Evolutionary conservation across 2,113 vertebrate genomes (phyloP), one percentile per base, ranked within the genome.

Genomic region (Perccottus glenii): DNA sequence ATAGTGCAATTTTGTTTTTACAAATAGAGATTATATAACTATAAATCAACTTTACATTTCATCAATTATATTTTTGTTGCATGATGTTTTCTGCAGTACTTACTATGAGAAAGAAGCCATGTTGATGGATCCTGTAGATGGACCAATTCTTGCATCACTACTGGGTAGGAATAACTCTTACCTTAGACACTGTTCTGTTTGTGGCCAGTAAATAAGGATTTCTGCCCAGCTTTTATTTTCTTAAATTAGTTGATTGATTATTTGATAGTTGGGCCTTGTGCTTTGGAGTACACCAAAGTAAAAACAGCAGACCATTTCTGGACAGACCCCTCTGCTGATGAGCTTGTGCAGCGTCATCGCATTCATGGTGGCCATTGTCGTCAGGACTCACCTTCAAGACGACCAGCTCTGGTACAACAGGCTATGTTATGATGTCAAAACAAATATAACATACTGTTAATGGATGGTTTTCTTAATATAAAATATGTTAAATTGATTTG

Each of bases 231-330:
- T 16, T 9, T 8, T 38, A 4, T 33, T 10, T n/a, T 19, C 65
- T 52, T 45, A 63, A 57, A 40, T 2, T 4, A 5, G 5, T 15
- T 40, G 6, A 50, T 14, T 10, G 52, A 10, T 42, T 70, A 7
- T 75, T 52, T 75, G 19, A 0, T 89, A 98, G 97, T 99, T 78
- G 98, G 98, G 5, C 98, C 98, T 10, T 99, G 98, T 40, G 96
- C 98, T 0, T 80, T 99, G 87, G 98, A 99, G 70, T 99, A 96
- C 85, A 99, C 98, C 0, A 98, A 98, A 92, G 97, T 99, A 86
- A 99, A 99, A 92, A 99, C 98, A 0, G 95, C 97, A 0, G 97
- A 99, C 67, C 97, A 99, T 85, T 99, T 98, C 93, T 99, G 98
- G 98, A 99, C 97, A 0, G 98, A 99, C 64, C 98, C 97, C 0